Evolutionary conservation across 2,888 invertebrate genomes (phyloP).

Genomic region (Nebria salina): DNA sequence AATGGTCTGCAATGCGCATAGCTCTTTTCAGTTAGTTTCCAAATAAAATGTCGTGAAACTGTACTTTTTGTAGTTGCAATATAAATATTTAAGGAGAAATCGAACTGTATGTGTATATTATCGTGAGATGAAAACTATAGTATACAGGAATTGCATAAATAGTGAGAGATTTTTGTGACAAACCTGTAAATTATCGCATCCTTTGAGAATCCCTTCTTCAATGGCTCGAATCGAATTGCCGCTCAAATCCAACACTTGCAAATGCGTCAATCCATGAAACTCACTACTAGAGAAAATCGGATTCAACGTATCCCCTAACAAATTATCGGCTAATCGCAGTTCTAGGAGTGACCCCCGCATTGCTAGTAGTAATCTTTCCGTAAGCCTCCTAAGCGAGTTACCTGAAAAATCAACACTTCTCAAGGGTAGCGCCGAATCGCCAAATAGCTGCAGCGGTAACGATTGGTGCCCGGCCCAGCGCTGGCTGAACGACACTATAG

Average conservation of each 20-base stretch:
- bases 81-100: too few species aligned
- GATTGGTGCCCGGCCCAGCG: conserved; percentile 79
- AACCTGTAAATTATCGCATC: conserved; percentile 80
- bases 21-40: too few species aligned
- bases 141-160: too few species aligned
- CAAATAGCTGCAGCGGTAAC: conserved; percentile 40
- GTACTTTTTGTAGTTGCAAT: too few species aligned
- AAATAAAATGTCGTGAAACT: too few species aligned
- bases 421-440: conserved; percentile 72
- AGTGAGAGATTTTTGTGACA: conserved; percentile 30
- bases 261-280: conserved; percentile 77
- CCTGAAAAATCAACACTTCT: conserved; percentile 83
- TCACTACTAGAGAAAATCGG: conserved; percentile 90
- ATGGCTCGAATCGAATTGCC: conserved; percentile 83
- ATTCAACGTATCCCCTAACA: conserved; percentile 89
- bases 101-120: too few species aligned
- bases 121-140: too few species aligned
- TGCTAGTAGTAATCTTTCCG: conserved; percentile 77
- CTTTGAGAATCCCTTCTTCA: conserved; percentile 87
- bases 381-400: conserved; percentile 81
- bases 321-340: conserved; percentile 79
- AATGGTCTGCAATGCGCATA: too few species aligned
- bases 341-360: conserved; percentile 74
- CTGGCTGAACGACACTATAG: conserved; percentile 82
- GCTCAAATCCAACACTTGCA: conserved; percentile 80